Base-by-base conservation (phyloP, 2,888 invertebrate species). In the Drosophila longiperda region DNA sequence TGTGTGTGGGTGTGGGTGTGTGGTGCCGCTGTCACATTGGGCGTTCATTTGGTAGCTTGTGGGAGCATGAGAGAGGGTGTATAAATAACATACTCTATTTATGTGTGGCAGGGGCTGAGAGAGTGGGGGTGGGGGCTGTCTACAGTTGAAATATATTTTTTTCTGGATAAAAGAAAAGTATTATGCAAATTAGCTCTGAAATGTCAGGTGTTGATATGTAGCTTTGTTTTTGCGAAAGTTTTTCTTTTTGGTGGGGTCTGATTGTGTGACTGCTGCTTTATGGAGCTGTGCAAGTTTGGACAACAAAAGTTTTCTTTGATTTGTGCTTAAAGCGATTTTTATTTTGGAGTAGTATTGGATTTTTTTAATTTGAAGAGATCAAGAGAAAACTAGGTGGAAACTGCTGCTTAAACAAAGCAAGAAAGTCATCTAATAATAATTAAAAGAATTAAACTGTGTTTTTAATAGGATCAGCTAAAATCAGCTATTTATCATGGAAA, bases 111-210 rank as follows among this genome's bases (percentile, higher is more conserved):
- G 38, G 5, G 29, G 57, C 32, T 4, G 45, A 50, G 26, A 7
- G 50, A 11, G 50, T 65, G 15, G 15, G 1, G 33, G 17, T 29
- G 20, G 15, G 38, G 40, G 36, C 36, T 63, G 49, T 55, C 48
- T 54, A 49, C 70, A 48, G 38, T 59, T 71, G 5, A 60, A 66
- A 50, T 75, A 75, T 79, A 72, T 66, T 66, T 83, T 67, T 87
- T 82, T 76, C 12, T 11, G 29, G 54, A 20, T 40, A 42, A 42
- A 49, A 62, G 50, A 69, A 66, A 57, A 66, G 50, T 73, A 70
- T 81, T 76, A 85, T 80, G 72, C 69, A 82, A 87, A 85, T 84
- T 80, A 83, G 71, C 49, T 58, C 38, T 52, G 70, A 83, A 84
- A 73, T 71, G 82, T 70, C 88, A 86, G 84, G 63, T 73, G 83